Conservation (phyloP, 2,888 invertebrate species). For the Chrysotoxum bicinctum region DNA sequence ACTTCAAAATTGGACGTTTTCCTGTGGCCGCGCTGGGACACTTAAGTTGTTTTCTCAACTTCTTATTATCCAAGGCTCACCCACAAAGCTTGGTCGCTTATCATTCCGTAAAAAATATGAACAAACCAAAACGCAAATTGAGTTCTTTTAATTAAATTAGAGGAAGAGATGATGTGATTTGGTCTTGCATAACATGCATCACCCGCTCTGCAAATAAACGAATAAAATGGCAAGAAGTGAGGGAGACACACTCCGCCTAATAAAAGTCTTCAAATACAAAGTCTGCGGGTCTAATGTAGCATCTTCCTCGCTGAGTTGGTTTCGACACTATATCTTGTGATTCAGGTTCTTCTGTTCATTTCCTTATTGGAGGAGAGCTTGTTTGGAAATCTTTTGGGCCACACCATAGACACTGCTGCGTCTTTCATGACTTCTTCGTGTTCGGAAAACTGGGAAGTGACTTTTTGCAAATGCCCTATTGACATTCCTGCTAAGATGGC, state of each 20-base stretch:
- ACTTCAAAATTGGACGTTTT: no score
- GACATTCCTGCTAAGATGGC: constrained; percentile 51
- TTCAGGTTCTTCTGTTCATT: constrained; percentile 61
- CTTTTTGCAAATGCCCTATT: constrained; percentile 64
- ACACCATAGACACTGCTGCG: constrained; percentile 8
- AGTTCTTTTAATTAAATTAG: not conserved
- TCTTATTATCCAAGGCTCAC: not conserved
- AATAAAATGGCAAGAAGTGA: constrained; percentile 1
- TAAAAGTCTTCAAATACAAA: not conserved
- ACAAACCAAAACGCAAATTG: not conserved
- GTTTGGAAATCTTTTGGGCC: constrained; percentile 38
- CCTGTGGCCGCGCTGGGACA: no score
- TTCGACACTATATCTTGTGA: constrained; percentile 26
- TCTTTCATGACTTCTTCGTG: constrained; percentile 32
- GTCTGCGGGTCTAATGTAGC: not conserved
- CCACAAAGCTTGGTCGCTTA: not conserved
- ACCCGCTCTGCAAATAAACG: constrained; percentile 26
- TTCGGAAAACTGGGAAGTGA: constrained; percentile 58
- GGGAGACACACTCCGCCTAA: not conserved
- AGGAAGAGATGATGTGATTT: constrained; percentile 21
- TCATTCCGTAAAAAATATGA: not conserved
- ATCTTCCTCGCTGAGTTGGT: constrained; percentile 26
- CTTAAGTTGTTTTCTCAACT: no score
- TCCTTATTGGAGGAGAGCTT: constrained; percentile 50
- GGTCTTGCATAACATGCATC: constrained; percentile 35